Evolutionary conservation across 37 sponge, comb jelly and placozoan genomes (phyloP).

Genomic region (Halichondria panicea): DNA sequence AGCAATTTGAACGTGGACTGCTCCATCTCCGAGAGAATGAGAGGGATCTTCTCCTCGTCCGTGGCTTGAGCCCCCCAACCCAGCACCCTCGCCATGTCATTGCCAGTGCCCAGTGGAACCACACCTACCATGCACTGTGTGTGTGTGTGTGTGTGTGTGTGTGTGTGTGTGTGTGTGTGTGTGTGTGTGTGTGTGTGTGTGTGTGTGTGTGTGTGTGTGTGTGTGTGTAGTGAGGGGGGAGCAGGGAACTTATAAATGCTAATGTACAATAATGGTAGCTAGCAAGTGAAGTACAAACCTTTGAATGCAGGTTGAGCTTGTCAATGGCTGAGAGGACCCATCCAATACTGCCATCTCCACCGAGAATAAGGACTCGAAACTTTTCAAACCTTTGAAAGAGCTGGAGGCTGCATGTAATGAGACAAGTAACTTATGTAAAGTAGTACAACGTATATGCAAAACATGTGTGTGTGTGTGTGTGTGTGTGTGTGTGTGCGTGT

Average conservation of each 20-base stretch:
- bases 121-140: conserved; percentile 83
- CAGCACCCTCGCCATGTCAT: conserved; percentile 93
- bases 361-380: conserved; percentile 86
- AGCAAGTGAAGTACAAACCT: conserved; percentile 37
- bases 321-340: conserved; percentile 95
- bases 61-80: conserved; percentile 92
- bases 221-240: no score
- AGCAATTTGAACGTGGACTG: conserved; percentile 66
- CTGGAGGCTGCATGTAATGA: conserved; percentile 53
- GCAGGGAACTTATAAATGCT: no score
- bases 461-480: neutral
- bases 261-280: neutral
- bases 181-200: conserved; percentile 15
- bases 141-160: conserved; percentile 1
- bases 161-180: conserved; percentile 16
- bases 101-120: conserved; percentile 95
- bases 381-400: conserved; percentile 81
- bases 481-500: neutral
- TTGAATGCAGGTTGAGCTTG: conserved; percentile 76
- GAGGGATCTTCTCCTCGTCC: conserved; percentile 83
- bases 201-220: neutral
- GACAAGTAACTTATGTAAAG: neutral
- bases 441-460: neutral
- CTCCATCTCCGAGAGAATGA: conserved; percentile 77
- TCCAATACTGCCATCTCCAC: conserved; percentile 96